phyloP scores from a whole-genome alignment of 2,797 vertebrate genomes.

The Pangasius larnaudii region DNA sequence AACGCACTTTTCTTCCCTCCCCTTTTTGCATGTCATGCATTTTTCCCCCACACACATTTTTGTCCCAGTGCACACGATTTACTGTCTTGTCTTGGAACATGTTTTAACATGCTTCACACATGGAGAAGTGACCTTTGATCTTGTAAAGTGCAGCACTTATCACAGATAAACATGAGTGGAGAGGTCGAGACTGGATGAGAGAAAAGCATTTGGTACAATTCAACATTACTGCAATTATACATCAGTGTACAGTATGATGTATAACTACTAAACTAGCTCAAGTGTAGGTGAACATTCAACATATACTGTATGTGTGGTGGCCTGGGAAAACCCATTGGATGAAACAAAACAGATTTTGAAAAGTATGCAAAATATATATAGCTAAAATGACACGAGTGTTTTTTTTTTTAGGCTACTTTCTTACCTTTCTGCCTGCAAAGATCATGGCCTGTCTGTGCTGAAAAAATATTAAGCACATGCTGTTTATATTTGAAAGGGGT shows the following conservation, averaged over 20 bases:
- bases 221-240: not conserved
- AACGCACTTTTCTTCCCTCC: slow-evolving; percentile 57
- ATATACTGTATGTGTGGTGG: not conserved
- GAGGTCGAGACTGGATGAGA: not conserved
- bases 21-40: not conserved
- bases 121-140: not conserved
- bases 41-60: not conserved
- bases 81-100: not conserved
- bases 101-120: not conserved
- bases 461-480: not conserved
- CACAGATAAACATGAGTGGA: not conserved
- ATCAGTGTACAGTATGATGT: not conserved
- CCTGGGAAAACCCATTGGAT: not conserved
- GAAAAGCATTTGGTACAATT: too few species aligned
- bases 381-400: too few species aligned
- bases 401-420: not conserved
- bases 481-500: not conserved
- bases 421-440: not conserved
- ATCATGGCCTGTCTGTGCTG: not conserved
- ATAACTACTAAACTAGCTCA: not conserved
- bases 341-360: not conserved
- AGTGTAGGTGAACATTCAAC: not conserved
- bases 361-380: too few species aligned
- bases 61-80: not conserved
- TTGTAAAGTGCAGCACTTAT: not conserved